Base-by-base conservation (phyloP, 2,113 vertebrate species). In the Rhagologus leucostigma region DNA sequence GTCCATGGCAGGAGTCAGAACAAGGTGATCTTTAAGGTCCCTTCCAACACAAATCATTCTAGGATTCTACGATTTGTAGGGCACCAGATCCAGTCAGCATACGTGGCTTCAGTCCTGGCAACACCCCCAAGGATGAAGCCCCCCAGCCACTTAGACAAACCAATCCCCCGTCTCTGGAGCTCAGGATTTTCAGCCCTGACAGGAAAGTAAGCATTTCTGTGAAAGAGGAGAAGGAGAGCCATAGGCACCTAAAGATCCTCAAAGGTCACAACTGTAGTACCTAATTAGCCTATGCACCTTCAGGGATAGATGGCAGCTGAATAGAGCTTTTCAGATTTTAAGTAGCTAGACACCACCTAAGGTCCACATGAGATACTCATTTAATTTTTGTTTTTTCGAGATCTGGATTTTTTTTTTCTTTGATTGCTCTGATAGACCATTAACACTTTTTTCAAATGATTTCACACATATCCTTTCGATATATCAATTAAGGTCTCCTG, bases 371-470 rank as follows among this genome's bases (percentile, higher is more conserved):
- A 92, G 64, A 85, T 67, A 84, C 42, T 80, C 37, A 69, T 75
- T 74, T 74, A 69, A 65, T 90, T 90, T 86, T 44, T 35, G 3
- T 4, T 56, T 91, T 90, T 55, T 76, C 71, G 30, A 85, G 71
- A 69, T 85, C 70, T 79, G 41, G 21, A 69, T 42, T n/a, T 68
- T 44, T 37, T 46, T 86, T 86, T 86, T 77, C 69, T 89, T 75
- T 75, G 33, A 78, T 96, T 91, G 70, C 53, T 94, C 81, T 93
- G 91, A 85, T 93, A 90, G 89, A 92, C 78, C 87, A 85, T 91
- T 96, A 94, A 87, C 91, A 95, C 84, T 95, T 93, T 94, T 96
- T 95, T 80, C 81, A 87, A 95, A 70, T 94, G 22, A 92, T 96
- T 95, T 96, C 80, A 95, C 84, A 95, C 81, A 68, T 95, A 96